Conservation (phyloP, 2,113 vertebrate species). For the Ahaetulla prasina region DNA sequence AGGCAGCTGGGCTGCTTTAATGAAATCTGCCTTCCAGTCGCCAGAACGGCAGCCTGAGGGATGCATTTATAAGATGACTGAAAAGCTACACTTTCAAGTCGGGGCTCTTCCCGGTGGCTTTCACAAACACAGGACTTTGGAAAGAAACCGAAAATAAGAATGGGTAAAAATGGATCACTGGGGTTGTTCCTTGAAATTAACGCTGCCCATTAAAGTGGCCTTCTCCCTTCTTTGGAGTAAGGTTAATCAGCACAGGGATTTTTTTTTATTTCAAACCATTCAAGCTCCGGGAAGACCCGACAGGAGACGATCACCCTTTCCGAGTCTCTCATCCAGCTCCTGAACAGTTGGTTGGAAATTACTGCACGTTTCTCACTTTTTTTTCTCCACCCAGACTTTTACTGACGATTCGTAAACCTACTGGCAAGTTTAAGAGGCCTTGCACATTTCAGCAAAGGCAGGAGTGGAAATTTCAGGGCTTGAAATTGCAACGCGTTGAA, state of each 20-base stretch:
- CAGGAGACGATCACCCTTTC: background rate
- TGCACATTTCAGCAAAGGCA: constrained; percentile 56
- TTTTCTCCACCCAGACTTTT: constrained; percentile 35
- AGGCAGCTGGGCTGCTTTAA: constrained; percentile 74
- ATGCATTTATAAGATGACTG: constrained; percentile 69
- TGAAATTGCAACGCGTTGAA: constrained; percentile 68
- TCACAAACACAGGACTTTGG: constrained; percentile 65
- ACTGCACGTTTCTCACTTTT: background rate
- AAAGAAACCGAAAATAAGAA: constrained; percentile 63
- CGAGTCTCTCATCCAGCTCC: constrained; percentile 26
- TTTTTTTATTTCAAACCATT: background rate
- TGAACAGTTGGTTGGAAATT: constrained; percentile 53
- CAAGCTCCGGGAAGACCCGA: background rate
- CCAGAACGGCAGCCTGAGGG: constrained; percentile 66
- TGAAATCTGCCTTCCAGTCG: constrained; percentile 73
- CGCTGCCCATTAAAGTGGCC: constrained; percentile 26
- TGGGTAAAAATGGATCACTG: constrained; percentile 63
- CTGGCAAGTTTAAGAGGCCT: constrained; percentile 52
- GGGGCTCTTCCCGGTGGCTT: constrained; percentile 63
- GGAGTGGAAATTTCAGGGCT: constrained; percentile 59
- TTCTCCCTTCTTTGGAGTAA: background rate
- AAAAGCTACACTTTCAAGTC: constrained; percentile 71
- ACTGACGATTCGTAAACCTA: constrained; percentile 12
- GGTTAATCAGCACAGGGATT: background rate
- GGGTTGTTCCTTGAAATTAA: constrained; percentile 61